Conservation (phyloP, 2,113 vertebrate species). For the Actenoides lindsayi region DNA sequence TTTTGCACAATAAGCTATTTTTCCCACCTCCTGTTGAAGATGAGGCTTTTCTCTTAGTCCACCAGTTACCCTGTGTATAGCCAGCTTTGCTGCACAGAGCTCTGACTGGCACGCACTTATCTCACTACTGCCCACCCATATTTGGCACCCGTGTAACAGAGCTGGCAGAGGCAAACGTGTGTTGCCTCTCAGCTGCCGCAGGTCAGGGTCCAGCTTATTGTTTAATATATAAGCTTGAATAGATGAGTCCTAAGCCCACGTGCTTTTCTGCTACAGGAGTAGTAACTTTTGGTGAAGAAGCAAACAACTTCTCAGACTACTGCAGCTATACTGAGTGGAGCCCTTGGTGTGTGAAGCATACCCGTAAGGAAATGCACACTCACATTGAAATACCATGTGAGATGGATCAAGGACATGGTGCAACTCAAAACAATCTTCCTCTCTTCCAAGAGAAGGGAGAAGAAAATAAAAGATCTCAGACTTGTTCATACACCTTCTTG, state of each 20-base stretch:
- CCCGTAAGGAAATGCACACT: not conserved
- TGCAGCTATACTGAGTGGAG: not conserved
- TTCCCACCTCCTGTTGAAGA: not conserved
- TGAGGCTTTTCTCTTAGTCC: not conserved
- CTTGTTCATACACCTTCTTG: not conserved
- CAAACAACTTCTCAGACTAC: not conserved
- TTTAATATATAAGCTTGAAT: conserved; percentile 10
- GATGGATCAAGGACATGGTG: rapidly evolving
- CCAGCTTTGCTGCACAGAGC: not conserved
- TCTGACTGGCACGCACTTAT: not conserved
- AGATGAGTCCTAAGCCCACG: not conserved
- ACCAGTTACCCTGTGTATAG: rapidly evolving
- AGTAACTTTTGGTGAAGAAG: not conserved
- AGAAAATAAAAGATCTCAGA: not conserved
- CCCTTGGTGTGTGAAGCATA: not conserved
- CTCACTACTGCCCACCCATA: rapidly evolving
- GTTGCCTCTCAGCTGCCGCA: not conserved
- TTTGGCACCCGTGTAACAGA: not conserved
- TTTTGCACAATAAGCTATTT: not conserved
- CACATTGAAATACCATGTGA: not conserved
- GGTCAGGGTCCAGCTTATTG: not conserved
- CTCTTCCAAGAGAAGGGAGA: not conserved
- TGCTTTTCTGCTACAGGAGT: not conserved
- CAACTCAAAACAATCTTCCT: not conserved
- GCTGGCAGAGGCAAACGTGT: not conserved